Conservation (phyloP, 2,113 vertebrate species). For the Spea multiplicata region DNA sequence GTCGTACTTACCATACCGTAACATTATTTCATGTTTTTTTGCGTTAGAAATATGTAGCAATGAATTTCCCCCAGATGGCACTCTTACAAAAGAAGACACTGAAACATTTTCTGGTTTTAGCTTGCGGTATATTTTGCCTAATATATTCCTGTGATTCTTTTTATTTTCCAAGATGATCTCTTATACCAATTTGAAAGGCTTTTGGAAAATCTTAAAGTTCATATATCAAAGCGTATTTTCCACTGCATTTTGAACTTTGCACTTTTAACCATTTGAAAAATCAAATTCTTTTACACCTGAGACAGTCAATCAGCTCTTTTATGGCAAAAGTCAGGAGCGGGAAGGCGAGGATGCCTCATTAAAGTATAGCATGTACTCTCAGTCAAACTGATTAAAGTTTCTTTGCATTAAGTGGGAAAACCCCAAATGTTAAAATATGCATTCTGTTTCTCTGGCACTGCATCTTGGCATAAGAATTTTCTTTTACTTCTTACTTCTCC, state of each 20-base stretch:
- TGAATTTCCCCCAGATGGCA: conserved; percentile 13
- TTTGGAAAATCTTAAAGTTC: not conserved
- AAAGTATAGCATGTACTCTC: conserved; percentile 8
- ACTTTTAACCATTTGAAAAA: conserved; percentile 21
- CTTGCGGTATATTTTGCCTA: not conserved
- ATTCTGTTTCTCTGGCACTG: conserved; percentile 24
- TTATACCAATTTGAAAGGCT: not conserved
- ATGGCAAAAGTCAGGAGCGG: conserved; percentile 17
- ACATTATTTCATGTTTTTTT: too few relatives aligned
- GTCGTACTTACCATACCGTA: too few relatives aligned
- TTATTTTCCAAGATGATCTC: not conserved
- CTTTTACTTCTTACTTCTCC: too few relatives aligned
- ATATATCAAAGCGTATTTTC: not conserved
- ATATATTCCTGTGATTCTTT: conserved; percentile 25
- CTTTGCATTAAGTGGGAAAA: conserved; percentile 11
- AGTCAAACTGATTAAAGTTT: conserved; percentile 36
- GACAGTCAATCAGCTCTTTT: conserved; percentile 5
- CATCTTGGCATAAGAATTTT: conserved; percentile 12
- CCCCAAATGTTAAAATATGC: conserved; percentile 36
- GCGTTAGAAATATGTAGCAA: too few relatives aligned
- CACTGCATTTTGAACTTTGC: not conserved
- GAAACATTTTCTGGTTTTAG: not conserved
- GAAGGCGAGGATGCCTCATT: conserved; percentile 28
- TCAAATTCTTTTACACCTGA: not conserved
- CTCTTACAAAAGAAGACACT: conserved; percentile 23